A percentile compares a stretch with the other conserved stretches of the same genome.
Evolutionary conservation across 2,113 vertebrate genomes (phyloP).

Genomic region (Psophia crepitans): DNA sequence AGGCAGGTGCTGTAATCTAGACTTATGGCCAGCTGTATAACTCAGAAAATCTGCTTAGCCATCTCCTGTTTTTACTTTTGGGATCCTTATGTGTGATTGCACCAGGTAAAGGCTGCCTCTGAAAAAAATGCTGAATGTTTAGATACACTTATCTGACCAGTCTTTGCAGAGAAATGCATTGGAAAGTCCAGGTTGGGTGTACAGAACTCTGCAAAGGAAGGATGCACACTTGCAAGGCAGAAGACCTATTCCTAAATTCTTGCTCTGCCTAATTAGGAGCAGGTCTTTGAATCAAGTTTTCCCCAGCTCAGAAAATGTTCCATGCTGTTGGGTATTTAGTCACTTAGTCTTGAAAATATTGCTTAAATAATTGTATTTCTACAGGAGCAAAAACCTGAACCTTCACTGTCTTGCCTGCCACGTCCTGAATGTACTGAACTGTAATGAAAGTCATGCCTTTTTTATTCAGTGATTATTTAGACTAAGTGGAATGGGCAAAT

Average conservation of each 20-base stretch:
- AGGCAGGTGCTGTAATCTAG: neutral
- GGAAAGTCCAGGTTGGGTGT: neutral
- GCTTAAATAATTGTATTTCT: neutral
- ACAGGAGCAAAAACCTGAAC: neutral
- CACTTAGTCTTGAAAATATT: neutral
- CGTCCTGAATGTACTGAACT: neutral
- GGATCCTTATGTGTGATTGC: neutral
- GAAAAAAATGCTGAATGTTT: neutral
- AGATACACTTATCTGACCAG: neutral
- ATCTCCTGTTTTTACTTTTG: neutral
- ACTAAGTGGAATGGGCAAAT: neutral
- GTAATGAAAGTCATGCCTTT: neutral
- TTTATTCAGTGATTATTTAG: neutral
- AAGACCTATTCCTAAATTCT: neutral
- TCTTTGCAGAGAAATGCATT: neutral
- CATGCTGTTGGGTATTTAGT: neutral
- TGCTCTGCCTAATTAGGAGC: neutral
- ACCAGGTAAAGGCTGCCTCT: neutral
- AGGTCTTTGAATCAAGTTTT: neutral
- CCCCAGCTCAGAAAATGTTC: neutral
- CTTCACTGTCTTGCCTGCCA: neutral
- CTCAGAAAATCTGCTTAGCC: neutral
- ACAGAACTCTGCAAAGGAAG: neutral
- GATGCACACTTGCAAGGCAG: neutral
- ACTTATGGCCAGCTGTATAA: rapidly evolving